Evolutionary conservation across 1,140 invertebrate species (phyloP).

Genomic region (Zeugodacus cucurbitae): DNA sequence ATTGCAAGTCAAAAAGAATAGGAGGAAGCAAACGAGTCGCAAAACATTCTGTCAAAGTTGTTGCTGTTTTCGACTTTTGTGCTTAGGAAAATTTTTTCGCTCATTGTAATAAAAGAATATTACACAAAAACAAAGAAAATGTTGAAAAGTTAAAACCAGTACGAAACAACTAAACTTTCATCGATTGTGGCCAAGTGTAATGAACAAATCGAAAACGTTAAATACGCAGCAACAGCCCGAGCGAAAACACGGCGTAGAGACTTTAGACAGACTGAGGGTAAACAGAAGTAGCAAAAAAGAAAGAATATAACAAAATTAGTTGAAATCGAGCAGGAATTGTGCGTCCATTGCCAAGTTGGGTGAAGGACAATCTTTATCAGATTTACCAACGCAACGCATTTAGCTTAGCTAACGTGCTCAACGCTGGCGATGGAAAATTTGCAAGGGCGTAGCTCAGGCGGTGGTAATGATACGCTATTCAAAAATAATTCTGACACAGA

Average conservation of each 20-base stretch:
- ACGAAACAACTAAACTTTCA: constrained; percentile 15
- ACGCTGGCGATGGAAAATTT: constrained; percentile 24
- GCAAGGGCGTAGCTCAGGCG: not conserved
- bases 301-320: not conserved
- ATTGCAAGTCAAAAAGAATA: not conserved
- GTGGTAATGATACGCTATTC: not conserved
- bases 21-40: not conserved
- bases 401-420: not conserved
- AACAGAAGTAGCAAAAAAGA: not conserved
- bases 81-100: not conserved
- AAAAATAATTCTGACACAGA: not conserved
- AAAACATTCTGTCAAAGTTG: constrained; percentile 34
- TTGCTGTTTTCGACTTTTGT: constrained; percentile 14
- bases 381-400: not conserved
- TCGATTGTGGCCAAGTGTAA: not conserved
- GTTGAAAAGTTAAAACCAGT: constrained; percentile 21
- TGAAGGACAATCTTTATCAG: not conserved
- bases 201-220: not conserved
- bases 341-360: too few relatives aligned
- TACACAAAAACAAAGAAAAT: constrained; percentile 22
- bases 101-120: constrained; percentile 12
- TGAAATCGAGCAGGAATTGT: not conserved
- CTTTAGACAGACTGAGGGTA: not conserved
- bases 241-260: not conserved
- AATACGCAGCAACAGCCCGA: not conserved